A percentile compares a stretch with the other conserved stretches of the same genome.
These are phyloP conservation scores for Parazoanthus swiftii DNA, from an alignment of 92 coral and sea anemone genomes.

Conservation along the genomic window DNA sequence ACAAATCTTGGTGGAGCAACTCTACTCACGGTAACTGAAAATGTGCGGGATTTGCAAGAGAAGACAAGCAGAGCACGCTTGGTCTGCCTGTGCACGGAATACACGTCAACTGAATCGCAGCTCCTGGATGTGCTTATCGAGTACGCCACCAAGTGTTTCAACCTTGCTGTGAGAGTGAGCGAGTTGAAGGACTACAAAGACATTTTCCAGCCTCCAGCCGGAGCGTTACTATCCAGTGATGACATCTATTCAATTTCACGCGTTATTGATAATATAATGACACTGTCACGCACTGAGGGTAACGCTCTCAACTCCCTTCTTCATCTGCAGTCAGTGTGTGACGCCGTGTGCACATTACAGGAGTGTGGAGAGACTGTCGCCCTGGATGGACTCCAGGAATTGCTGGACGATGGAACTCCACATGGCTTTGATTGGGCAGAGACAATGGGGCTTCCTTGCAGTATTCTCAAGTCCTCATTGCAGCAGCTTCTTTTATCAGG, in stretches of 20 bases:
- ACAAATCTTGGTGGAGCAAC: slow-evolving; percentile 77
- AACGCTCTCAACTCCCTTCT: slow-evolving; percentile 72
- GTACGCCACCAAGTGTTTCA: slow-evolving; percentile 83
- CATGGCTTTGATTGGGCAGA: slow-evolving; percentile 91
- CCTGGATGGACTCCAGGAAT: slow-evolving; percentile 62
- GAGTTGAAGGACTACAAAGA: slow-evolving; percentile 94
- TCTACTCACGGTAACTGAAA: slow-evolving; percentile 64
- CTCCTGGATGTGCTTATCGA: slow-evolving; percentile 60
- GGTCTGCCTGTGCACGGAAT: slow-evolving; percentile 62
- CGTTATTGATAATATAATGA: slow-evolving; percentile 70
- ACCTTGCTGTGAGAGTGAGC: slow-evolving; percentile 81
- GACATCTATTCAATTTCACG: slow-evolving; percentile 79
- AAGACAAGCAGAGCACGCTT: slow-evolving; percentile 67
- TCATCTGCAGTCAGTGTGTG: slow-evolving; percentile 83
- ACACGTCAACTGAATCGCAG: slow-evolving; percentile 59
- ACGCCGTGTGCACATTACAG: slow-evolving; percentile 80
- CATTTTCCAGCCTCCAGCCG: slow-evolving; percentile 85
- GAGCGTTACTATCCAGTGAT: slow-evolving; percentile 66
- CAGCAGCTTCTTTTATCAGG: slow-evolving; percentile 53
- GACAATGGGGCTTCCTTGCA: slow-evolving; percentile 72
- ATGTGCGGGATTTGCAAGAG: slow-evolving; percentile 61
- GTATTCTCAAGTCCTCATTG: slow-evolving; percentile 55
- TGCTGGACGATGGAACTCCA: slow-evolving; percentile 60
- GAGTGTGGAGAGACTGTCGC: slow-evolving; percentile 91
- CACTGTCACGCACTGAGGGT: slow-evolving; percentile 54